Evolutionary conservation across 2,888 invertebrate genomes (phyloP).

Genomic region (Amphimallon solstitiale): DNA sequence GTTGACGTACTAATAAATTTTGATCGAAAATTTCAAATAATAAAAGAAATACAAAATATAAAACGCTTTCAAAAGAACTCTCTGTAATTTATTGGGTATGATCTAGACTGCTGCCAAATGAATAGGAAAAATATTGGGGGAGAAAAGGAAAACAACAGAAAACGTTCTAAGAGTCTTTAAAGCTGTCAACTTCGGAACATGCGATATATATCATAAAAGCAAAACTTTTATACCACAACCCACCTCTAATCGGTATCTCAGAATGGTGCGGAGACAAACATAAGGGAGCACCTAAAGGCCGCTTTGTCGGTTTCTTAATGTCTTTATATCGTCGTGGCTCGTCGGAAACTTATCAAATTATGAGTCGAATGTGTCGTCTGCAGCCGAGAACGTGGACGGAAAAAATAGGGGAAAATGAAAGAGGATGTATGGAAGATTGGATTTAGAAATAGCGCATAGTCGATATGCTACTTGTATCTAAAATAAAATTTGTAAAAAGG

Average conservation of each 20-base stretch:
- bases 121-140: not conserved
- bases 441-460: slow-evolving; percentile 13
- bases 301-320: slow-evolving; percentile 40
- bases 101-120: not conserved
- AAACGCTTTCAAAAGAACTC: too few species aligned
- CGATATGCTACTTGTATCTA: not conserved
- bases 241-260: slow-evolving; percentile 11
- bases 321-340: slow-evolving; percentile 35
- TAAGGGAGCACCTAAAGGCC: slow-evolving; percentile 19
- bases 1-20: too few species aligned
- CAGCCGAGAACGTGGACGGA: slow-evolving; percentile 5
- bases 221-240: slow-evolving; percentile 22
- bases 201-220: not conserved
- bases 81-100: not conserved
- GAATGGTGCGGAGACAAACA: slow-evolving; percentile 19
- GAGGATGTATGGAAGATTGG: slow-evolving; percentile 6
- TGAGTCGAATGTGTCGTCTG: slow-evolving; percentile 36
- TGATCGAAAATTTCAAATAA: too few species aligned
- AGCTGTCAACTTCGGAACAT: not conserved
- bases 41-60: too few species aligned
- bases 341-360: slow-evolving; percentile 37
- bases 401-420: not conserved
- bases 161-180: not conserved
- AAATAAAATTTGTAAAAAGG: too few species aligned
- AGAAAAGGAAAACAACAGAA: too few species aligned